A percentile compares a stretch with the other conserved stretches of the same genome.
Conservation (phyloP, 2,113 vertebrate species). For the Zapornia atra region DNA sequence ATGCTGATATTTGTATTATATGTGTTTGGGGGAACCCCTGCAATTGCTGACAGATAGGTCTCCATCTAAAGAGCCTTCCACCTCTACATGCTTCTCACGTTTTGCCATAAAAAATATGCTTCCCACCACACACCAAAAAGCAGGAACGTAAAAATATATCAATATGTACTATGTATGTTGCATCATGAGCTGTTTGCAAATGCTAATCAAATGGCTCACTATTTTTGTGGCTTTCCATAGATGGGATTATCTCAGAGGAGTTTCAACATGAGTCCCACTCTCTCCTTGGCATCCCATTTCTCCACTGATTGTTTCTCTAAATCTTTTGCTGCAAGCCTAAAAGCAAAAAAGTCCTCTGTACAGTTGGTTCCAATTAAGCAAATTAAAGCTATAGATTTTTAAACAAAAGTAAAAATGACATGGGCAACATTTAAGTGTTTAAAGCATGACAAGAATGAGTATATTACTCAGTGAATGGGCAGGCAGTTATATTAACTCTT, state of each 20-base stretch:
- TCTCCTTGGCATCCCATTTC: background rate
- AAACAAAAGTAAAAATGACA: constrained; percentile 24
- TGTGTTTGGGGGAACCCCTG: background rate
- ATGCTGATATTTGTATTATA: background rate
- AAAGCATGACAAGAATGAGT: background rate
- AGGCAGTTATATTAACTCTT: constrained; percentile 18
- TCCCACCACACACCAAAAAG: background rate
- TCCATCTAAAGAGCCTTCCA: background rate
- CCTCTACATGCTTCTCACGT: background rate
- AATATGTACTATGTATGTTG: background rate
- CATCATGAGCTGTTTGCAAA: background rate
- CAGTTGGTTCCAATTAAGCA: background rate
- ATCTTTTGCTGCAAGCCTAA: background rate
- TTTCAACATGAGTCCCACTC: background rate
- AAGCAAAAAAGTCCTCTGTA: background rate
- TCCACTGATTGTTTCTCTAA: background rate
- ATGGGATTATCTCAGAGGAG: background rate
- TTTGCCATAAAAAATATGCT: background rate
- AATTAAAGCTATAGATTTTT: constrained; percentile 32
- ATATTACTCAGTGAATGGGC: background rate
- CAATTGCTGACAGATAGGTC: background rate
- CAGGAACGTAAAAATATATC: background rate
- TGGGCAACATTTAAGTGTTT: background rate
- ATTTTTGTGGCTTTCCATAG: background rate
- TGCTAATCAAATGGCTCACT: fast-evolving